Evolutionary conservation across 2,113 vertebrate genomes (phyloP).

Genomic region (Mesembrinibis cayennensis): DNA sequence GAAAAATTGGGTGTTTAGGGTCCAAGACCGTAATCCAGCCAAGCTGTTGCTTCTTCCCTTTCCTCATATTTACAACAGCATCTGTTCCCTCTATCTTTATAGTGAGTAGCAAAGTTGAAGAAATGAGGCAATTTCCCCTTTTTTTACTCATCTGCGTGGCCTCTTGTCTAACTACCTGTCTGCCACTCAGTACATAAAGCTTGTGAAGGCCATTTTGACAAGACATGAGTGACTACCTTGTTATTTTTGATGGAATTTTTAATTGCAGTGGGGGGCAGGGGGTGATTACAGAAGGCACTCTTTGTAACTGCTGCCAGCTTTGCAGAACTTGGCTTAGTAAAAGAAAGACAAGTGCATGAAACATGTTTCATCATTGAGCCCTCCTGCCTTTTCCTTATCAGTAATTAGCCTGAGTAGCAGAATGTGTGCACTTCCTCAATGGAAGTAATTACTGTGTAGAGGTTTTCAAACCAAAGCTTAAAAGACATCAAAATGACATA

Average conservation of each 20-base stretch:
- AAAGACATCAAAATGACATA: not conserved
- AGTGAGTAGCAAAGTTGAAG: not conserved
- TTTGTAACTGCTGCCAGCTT: not conserved
- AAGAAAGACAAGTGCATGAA: not conserved
- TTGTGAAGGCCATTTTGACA: not conserved
- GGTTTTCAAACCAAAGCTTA: conserved; percentile 25
- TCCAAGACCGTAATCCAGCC: not conserved
- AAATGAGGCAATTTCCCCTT: not conserved
- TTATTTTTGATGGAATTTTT: not conserved
- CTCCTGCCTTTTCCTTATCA: conserved; percentile 20
- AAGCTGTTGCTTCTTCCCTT: not conserved
- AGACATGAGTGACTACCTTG: not conserved
- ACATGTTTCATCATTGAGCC: not conserved
- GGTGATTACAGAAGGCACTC: not conserved
- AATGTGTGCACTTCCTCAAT: conserved; percentile 4
- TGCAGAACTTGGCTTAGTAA: not conserved
- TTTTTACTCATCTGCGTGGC: not conserved
- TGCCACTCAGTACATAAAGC: fast-evolving
- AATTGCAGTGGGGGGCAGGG: not conserved
- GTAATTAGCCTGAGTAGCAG: conserved; percentile 8
- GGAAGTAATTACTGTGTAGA: not conserved
- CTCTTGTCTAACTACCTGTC: not conserved
- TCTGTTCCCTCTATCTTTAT: not conserved
- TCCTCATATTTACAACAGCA: not conserved
- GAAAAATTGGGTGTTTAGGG: not conserved